Percentiles rank a stretch among this genome's conserved stretches.
Conservation (phyloP, 1,140 invertebrate species). For the Zaprionus gabonicus region DNA sequence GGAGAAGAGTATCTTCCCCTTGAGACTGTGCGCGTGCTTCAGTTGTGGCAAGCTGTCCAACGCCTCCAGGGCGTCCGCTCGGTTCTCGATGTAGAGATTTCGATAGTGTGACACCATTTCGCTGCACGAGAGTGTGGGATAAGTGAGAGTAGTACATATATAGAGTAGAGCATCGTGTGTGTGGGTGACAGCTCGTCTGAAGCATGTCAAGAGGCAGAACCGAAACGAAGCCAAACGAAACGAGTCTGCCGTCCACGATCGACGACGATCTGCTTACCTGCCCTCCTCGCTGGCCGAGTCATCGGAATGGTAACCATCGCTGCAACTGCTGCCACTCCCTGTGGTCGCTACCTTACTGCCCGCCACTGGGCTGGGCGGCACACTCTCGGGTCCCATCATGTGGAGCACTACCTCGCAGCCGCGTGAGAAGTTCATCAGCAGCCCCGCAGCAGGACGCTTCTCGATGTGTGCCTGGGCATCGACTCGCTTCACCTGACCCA, state of each 20-base stretch:
- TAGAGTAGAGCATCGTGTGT: constrained; percentile 1
- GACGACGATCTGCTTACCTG: constrained; percentile 74
- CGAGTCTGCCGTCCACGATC: not conserved
- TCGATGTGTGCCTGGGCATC: constrained; percentile 86
- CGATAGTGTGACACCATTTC: constrained; percentile 92
- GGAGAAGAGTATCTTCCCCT: constrained; percentile 97
- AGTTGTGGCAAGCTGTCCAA: constrained; percentile 91
- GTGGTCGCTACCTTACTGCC: constrained; percentile 68
- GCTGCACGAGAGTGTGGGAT: constrained; percentile 72
- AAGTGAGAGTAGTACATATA: constrained; percentile 11
- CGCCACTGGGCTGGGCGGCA: constrained; percentile 52
- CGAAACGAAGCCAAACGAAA: constrained; percentile 7
- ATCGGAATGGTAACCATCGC: constrained; percentile 92
- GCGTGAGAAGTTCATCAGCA: constrained; percentile 93
- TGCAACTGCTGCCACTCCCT: constrained; percentile 86
- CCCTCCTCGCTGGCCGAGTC: constrained; percentile 90
- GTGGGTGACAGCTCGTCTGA: constrained; percentile 52
- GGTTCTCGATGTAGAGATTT: constrained; percentile 92
- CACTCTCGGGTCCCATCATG: constrained; percentile 87
- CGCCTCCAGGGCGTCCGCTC: constrained; percentile 93
- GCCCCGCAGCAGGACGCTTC: constrained; percentile 89
- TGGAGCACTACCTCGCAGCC: constrained; percentile 92
- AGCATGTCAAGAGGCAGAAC: constrained; percentile 61
- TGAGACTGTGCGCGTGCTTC: constrained; percentile 92
- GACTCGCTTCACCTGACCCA: constrained; percentile 87